Percentiles rank a stretch among this genome's conserved stretches.
Evolutionary conservation across 2,888 invertebrate genomes (phyloP).

Genomic region (Yponomeuta sedellus): DNA sequence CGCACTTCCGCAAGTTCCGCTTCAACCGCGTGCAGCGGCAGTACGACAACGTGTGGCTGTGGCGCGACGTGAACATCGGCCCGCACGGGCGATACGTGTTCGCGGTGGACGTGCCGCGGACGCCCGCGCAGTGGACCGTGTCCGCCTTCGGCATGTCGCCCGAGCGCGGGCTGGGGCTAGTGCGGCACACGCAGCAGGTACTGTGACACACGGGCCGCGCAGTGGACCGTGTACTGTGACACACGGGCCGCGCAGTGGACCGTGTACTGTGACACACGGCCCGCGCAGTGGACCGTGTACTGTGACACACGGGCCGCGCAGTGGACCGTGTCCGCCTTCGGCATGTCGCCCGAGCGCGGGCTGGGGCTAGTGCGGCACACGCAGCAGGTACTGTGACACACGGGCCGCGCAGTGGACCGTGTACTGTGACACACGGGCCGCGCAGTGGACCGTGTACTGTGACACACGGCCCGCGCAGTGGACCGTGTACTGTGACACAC

Average conservation of each 20-base stretch:
- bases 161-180: constrained; percentile 84
- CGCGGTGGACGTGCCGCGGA: constrained; percentile 87
- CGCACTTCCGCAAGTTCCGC: constrained; percentile 86
- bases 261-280: constrained; percentile 71
- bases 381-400: background rate
- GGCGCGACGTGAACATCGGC: constrained; percentile 95
- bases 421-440: no score
- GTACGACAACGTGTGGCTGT: constrained; percentile 96
- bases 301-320: no score
- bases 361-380: constrained; percentile 74
- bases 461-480: no score
- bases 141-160: constrained; percentile 95
- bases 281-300: constrained; percentile 90
- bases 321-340: constrained; percentile 95
- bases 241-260: no score
- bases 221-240: no score
- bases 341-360: constrained; percentile 90
- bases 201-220: no score
- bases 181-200: background rate
- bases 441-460: no score
- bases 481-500: no score
- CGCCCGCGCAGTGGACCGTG: constrained; percentile 94
- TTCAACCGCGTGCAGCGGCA: constrained; percentile 93
- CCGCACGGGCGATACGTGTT: constrained; percentile 93
- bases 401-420: no score